phyloP scores from a whole-genome alignment of 2,888 invertebrate genomes.

The Caenorhabditis uteleia region DNA sequence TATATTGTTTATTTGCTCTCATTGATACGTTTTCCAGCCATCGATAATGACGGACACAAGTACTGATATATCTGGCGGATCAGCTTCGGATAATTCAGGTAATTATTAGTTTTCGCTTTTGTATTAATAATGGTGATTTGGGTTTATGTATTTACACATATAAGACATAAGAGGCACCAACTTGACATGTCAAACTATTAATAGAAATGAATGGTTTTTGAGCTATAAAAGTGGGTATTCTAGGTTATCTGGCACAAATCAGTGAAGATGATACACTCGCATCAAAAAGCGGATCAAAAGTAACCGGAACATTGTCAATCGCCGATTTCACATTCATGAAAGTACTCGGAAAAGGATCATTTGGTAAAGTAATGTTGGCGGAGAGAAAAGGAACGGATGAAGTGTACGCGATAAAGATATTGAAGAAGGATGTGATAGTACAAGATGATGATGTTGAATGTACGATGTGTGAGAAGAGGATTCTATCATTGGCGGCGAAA shows the following conservation, averaged over 20 bases:
- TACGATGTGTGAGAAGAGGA: slow-evolving; percentile 95
- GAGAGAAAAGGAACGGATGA: slow-evolving; percentile 97
- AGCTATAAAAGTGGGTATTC: too few relatives aligned
- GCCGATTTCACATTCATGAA: slow-evolving; percentile 96
- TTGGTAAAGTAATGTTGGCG: slow-evolving; percentile 94
- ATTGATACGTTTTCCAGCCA: slow-evolving; percentile 45
- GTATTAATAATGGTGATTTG: too few relatives aligned
- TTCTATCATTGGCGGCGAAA: slow-evolving; percentile 84
- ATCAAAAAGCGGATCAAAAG: slow-evolving; percentile 14
- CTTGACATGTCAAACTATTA: too few relatives aligned
- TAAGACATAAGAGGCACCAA: too few relatives aligned
- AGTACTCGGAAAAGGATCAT: slow-evolving; percentile 97
- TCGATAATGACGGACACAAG: slow-evolving; percentile 54
- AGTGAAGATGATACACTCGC: slow-evolving; percentile 29
- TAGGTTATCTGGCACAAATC: slow-evolving; percentile 35
- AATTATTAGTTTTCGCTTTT: too few relatives aligned
- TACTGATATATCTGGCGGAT: slow-evolving; percentile 44
- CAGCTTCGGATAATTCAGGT: slow-evolving; percentile 32
- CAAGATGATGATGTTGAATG: slow-evolving; percentile 99
- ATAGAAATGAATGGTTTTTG: too few relatives aligned
- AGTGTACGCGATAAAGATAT: slow-evolving; percentile 96
- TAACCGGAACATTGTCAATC: slow-evolving; percentile 50
- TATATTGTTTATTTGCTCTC: too few relatives aligned
- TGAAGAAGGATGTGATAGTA: slow-evolving; percentile 99
- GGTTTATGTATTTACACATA: too few relatives aligned